A percentile compares a stretch with the other conserved stretches of the same genome.
Conservation (phyloP, 2,797 vertebrate species). For the Xiphophorus birchmanni region DNA sequence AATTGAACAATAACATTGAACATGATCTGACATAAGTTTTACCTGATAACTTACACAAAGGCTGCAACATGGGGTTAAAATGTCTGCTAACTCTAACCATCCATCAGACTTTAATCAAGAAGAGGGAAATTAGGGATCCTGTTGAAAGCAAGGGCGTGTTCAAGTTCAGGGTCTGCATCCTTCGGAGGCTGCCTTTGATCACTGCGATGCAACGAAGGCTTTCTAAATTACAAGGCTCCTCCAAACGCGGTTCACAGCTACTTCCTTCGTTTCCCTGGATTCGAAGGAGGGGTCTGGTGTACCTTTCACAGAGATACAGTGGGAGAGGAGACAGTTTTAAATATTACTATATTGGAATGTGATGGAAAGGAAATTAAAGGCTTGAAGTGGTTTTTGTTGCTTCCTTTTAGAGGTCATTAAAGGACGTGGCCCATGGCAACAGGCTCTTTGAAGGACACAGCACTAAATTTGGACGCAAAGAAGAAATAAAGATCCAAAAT, state of each 20-base stretch:
- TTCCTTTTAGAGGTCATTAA: background rate
- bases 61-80: background rate
- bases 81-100: background rate
- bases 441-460: background rate
- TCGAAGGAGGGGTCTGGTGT: background rate
- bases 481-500: too few species aligned
- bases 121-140: background rate
- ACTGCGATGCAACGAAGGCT: background rate
- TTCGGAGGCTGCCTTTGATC: background rate
- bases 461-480: too few species aligned
- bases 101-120: background rate
- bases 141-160: conserved; percentile 1
- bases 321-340: background rate
- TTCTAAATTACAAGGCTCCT: background rate
- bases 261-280: background rate
- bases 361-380: background rate
- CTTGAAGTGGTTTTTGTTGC: background rate
- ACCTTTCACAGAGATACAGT: background rate
- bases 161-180: background rate
- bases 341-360: background rate
- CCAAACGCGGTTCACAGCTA: background rate
- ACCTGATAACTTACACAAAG: background rate
- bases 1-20: background rate
- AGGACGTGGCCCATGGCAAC: background rate
- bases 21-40: background rate